Evolutionary conservation across 2,113 vertebrate genomes (phyloP), one percentile per base, ranked within the genome.

Genomic region (Misgurnus anguillicaudatus): DNA sequence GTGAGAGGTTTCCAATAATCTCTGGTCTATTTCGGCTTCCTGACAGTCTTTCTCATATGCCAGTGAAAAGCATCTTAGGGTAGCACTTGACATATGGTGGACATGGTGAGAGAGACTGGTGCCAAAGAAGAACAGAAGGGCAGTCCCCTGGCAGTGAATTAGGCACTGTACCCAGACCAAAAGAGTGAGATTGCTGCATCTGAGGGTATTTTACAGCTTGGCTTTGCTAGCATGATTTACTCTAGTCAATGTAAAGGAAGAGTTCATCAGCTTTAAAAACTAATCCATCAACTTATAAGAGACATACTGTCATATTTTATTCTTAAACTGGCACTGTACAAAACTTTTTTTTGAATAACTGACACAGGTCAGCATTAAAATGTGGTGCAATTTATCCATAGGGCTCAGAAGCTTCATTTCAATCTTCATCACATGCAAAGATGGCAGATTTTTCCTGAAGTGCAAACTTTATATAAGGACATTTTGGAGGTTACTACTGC

Each of bases 91-190:
- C 87, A 89, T 88, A 89, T 86, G 87, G 87, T 66, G 63, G 53
- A 63, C 79, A 76, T 77, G 77, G 66, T 68, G 42, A 45, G 47
- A 42, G 39, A 31, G 21, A 9, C 17, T 63, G 24, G 55, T 86
- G 84, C 80, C 78, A 85, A 81, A 67, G 53, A 62, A n/a, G 73
- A 87, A 85, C 85, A 87, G 82, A 88, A 82, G 85, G 86, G 80
- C 71, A 72, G 39, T 39, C 55, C 76, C 79, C 80, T 77, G 79
- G 82, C 80, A 64, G 64, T 64, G 66, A 63, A 42, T 65, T 74
- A 57, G 47, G 62, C 38, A 60, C 70, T 14, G 53, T 73, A 73
- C 70, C 57, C 72, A 74, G 58, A 74, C 72, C 57, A 45, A 62
- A 41, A 62, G 55, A 41, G 68, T 36, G 53, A 45, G 16, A 68